These are phyloP conservation scores for Brachyhypopomus gauderio DNA, from an alignment of 2,113 vertebrate genomes.

Conservation along the genomic window DNA sequence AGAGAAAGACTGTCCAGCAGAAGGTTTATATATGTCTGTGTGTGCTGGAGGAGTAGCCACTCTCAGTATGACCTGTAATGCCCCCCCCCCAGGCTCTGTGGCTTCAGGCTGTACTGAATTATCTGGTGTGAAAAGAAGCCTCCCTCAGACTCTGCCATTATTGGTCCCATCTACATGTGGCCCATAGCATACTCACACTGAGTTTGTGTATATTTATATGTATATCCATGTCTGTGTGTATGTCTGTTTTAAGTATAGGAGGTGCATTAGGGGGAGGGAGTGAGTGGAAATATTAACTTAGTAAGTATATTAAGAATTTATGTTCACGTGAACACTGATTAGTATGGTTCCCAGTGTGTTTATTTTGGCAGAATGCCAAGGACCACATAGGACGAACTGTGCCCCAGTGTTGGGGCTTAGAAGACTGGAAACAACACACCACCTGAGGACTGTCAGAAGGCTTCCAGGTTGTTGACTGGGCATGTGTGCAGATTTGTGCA, in stretches of 20 bases:
- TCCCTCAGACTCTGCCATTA: slow-evolving; percentile 53
- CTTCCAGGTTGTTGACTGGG: background rate
- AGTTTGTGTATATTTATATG: slow-evolving; percentile 1
- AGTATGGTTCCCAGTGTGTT: background rate
- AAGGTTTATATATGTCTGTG: slow-evolving; percentile 39
- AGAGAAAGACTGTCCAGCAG: slow-evolving; percentile 67
- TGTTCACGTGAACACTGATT: slow-evolving; percentile 8
- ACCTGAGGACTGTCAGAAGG: background rate
- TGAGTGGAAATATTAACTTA: slow-evolving; percentile 35
- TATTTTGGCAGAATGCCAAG: slow-evolving; percentile 6
- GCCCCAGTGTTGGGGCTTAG: background rate
- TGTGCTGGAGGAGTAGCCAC: slow-evolving; percentile 18
- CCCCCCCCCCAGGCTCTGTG: slow-evolving; percentile 38
- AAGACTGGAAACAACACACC: background rate
- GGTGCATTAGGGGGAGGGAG: background rate
- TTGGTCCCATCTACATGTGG: slow-evolving; percentile 40
- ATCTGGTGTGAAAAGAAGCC: slow-evolving; percentile 66
- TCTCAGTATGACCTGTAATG: slow-evolving; percentile 16
- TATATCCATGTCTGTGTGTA: slow-evolving; percentile 25
- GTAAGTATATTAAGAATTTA: slow-evolving; percentile 27
- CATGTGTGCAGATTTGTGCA: background rate
- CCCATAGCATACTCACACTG: slow-evolving; percentile 35
- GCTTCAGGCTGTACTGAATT: slow-evolving; percentile 62
- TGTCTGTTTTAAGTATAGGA: background rate
- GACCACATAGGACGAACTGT: slow-evolving; percentile 3